Base-by-base conservation (phyloP, 1,140 invertebrate species). In the Drosophila neocordata region DNA sequence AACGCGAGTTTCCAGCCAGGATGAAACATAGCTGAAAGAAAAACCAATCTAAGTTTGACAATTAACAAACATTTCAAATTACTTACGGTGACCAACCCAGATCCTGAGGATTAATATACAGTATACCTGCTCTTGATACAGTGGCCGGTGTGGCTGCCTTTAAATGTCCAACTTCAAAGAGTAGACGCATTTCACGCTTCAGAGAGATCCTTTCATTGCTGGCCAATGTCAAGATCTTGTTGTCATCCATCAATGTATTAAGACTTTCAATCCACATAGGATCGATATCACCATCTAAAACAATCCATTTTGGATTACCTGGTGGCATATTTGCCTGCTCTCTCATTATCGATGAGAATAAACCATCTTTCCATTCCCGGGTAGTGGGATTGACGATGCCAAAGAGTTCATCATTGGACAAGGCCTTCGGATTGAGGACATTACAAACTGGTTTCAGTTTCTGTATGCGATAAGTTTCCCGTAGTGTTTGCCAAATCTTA, bases 261-360 rank as follows among this genome's bases (percentile, higher is more conserved):
- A 98, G 93, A 1, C 97, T 98, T 92, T 98, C 97, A 80, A 98
- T 98, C 97, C 97, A 98, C 97, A 98, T 98, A 1, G 97, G 97
- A 94, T 99, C 98, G 83, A 99, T 98, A 90, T 99, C 98, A 34
- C 98, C 98, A 91, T 99, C 98, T 13, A 99, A 93, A 2, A 99
- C 95, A 78, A 99, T 98, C 98, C 98, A 99, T 91, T 98, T 98
- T 0, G 97, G 97, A 35, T 96, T 96, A 0, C 79, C 80, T 0
- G 78, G 73, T 11, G 84, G 78, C 94, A 97, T 94, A 91, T 98
- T 98, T 1, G 96, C 96, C 93, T 98, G 96, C 84, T 98, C 97
- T 78, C 98, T 93, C 96, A 99, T 98, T 22, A 98, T 94, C 0
- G 96, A 95, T 0, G 98, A 99, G 90, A 99, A 97, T 51, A 99